A percentile compares a stretch with the other conserved stretches of the same genome.
These are phyloP conservation scores for Patiria miniata DNA, from an alignment of 35 echinoderm and acorn worm species.

Conservation along the genomic window DNA sequence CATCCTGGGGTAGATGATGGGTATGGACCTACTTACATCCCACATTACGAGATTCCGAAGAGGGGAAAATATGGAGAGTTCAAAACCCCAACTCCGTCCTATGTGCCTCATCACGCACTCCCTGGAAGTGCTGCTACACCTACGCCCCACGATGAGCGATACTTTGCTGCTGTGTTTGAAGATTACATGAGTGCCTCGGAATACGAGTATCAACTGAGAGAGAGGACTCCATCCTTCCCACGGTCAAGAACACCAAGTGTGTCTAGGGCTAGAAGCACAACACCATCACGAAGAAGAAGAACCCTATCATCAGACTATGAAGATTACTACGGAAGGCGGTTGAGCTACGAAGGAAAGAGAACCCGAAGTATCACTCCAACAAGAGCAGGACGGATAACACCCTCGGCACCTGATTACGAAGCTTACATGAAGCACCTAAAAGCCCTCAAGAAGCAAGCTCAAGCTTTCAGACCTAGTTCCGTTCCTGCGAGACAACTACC, in stretches of 20 bases:
- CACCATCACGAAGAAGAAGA: conserved; percentile 16
- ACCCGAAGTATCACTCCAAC: conserved; percentile 7
- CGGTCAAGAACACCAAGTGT: conserved; percentile 6
- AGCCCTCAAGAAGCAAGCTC: neutral
- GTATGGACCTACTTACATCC: neutral
- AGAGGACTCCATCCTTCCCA: conserved; percentile 18
- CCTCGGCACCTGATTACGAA: neutral
- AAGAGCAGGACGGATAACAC: neutral
- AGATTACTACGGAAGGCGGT: neutral
- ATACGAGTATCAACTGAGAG: neutral
- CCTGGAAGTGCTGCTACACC: neutral
- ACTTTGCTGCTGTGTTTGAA: conserved; percentile 11
- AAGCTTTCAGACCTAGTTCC: neutral
- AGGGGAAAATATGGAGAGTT: neutral
- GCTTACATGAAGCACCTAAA: neutral
- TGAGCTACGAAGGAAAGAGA: neutral
- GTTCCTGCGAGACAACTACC: conserved; percentile 10
- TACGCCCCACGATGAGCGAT: conserved; percentile 1
- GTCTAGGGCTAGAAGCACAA: neutral
- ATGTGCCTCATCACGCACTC: neutral
- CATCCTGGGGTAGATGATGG: neutral
- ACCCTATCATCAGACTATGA: conserved; percentile 1
- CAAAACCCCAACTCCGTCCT: neutral
- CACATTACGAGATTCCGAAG: conserved; percentile 8
- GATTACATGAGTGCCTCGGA: neutral